Base-by-base conservation (phyloP, 2,888 invertebrate genomes). In the Strigamia maritima region DNA sequence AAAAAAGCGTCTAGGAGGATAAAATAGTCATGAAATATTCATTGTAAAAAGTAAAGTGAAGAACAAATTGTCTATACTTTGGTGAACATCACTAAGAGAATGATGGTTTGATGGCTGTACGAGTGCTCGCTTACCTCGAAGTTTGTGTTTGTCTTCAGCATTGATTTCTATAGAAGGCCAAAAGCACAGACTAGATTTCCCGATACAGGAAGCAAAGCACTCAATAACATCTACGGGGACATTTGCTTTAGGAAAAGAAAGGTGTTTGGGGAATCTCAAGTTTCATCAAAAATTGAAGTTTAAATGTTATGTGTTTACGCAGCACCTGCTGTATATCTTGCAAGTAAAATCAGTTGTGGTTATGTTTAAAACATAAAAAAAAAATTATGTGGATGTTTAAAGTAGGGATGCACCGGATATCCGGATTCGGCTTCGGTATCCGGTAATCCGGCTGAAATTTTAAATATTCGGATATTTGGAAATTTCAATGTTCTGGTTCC, bases 1-100 rank as follows among this genome's bases (percentile, higher is more conserved):
- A 54, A 54, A 22, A 22, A 19, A 19, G 54, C 19, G 8, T n/a
- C 54, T 54, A 19, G 19, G 54, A 19, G 54, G 54, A 54, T 54
- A 54, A 54, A 54, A 54, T 19, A 19, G 54, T 54, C 54, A 54
- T 54, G 54, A 54, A 54, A 54, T 19, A 54, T 54, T 54, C 54
- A 54, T 54, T 16, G 22, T n/a, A 54, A 54, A 54, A 54, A 19
- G 2, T 19, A 54, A 54, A 54, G 54, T 54, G 22, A 54, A 54
- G 54, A 22, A 44, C 44, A 54, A 54, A 54, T 54, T 54, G 54
- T 54, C 54, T 54, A 35, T 6, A 54, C 54, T 54, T 54, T 19
- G 54, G 54, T n/a, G 54, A 54, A 54, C 54, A n/a, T 54, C 54
- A 19, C 19, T 54, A 54, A n/a, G 54, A n/a, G 54, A 54, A 54